phyloP scores from a whole-genome alignment of 2,113 vertebrate species.

The Tenebrosternarchus preto region DNA sequence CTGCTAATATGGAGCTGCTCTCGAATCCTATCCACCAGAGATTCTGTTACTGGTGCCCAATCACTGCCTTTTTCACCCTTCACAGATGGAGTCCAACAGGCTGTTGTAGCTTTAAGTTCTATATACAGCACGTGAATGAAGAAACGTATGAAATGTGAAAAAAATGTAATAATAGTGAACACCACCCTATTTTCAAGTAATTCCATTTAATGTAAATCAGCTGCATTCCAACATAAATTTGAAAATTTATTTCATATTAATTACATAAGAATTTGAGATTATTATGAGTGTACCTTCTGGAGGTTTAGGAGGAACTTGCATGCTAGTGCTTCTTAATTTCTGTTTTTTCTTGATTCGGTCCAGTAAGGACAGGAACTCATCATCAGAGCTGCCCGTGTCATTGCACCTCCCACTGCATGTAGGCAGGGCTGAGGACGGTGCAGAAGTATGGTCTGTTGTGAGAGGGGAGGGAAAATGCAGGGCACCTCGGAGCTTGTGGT shows the following conservation, averaged over 20 bases:
- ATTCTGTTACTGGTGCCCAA: conserved; percentile 22
- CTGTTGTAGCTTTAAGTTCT: conserved; percentile 57
- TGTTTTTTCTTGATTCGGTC: conserved; percentile 76
- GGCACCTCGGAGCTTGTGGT: conserved; percentile 10
- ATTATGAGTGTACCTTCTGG: conserved; percentile 25
- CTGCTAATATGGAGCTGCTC: conserved; percentile 53
- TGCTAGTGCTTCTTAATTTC: conserved; percentile 32
- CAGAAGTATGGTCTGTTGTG: conserved; percentile 21
- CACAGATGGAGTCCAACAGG: conserved; percentile 49
- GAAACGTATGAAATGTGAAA: background rate
- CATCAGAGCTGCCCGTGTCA: conserved; percentile 74
- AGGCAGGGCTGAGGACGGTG: conserved; percentile 43
- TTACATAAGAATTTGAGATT: background rate
- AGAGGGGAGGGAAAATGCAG: background rate
- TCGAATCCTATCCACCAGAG: conserved; percentile 53
- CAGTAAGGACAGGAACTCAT: conserved; percentile 79
- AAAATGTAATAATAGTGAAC: background rate
- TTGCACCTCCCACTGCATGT: conserved; percentile 55
- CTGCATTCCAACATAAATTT: background rate
- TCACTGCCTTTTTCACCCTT: conserved; percentile 15
- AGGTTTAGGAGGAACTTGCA: conserved; percentile 22
- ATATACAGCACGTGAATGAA: background rate
- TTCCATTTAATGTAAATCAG: background rate
- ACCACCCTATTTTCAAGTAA: background rate
- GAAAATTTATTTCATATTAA: background rate